These are phyloP conservation scores for Brachypalpus laphriformis DNA, from an alignment of 2,888 invertebrate genomes.

Conservation along the genomic window DNA sequence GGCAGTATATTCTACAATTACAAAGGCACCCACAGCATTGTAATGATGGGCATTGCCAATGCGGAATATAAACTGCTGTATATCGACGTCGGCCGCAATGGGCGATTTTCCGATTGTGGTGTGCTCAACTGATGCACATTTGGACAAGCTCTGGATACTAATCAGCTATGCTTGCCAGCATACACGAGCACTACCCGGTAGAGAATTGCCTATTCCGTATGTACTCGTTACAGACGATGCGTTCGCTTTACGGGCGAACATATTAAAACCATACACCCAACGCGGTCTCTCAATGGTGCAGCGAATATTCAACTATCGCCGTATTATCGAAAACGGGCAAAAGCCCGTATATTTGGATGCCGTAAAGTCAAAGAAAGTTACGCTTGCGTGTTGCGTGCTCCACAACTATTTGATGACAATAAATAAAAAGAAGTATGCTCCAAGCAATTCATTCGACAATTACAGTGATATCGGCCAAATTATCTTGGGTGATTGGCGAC, in stretches of 20 bases:
- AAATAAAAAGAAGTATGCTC: conserved; percentile 9
- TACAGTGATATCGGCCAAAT: conserved; percentile 3
- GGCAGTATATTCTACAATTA: too few relatives aligned
- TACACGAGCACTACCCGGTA: conserved; percentile 28
- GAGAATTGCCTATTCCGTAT: conserved; percentile 40
- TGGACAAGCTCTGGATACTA: too few relatives aligned
- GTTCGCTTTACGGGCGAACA: conserved; percentile 7
- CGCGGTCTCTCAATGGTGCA: too few relatives aligned
- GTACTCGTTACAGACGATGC: conserved; percentile 49
- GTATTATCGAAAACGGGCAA: conserved; percentile 1
- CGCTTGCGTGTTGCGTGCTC: conserved; percentile 19
- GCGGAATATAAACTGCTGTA: too few relatives aligned
- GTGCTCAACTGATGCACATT: too few relatives aligned
- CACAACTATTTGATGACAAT: conserved; percentile 3
- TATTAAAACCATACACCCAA: conserved; percentile 1
- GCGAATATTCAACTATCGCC: too few relatives aligned
- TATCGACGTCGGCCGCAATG: too few relatives aligned
- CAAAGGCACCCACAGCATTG: too few relatives aligned
- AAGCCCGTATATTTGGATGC: conserved; percentile 19
- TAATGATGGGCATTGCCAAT: too few relatives aligned
- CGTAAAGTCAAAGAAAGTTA: conserved; percentile 13
- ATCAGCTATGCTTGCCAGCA: too few relatives aligned
- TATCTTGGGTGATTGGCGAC: conserved; percentile 13
- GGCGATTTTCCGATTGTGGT: too few relatives aligned
- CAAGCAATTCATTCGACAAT: neutral